A percentile compares a stretch with the other conserved stretches of the same genome.
phyloP scores from a whole-genome alignment of 2,888 invertebrate species.

The Mongoloraphidia duomilia region DNA sequence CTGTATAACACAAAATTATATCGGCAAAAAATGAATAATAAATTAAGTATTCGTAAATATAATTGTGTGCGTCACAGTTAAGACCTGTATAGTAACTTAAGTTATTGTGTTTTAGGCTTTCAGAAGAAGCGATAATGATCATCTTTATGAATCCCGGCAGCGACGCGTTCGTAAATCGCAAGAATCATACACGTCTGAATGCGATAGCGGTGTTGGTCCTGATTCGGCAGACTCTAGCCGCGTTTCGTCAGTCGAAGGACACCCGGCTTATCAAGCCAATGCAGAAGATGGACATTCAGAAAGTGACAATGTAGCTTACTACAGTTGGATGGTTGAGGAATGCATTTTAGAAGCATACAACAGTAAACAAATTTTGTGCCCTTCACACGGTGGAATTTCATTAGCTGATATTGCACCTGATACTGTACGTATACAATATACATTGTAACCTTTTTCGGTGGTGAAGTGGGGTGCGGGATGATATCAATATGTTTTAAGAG shows the following conservation, averaged over 20 bases:
- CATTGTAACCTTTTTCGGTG: not conserved
- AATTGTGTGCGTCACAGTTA: too few species aligned
- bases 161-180: slow-evolving; percentile 35
- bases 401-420: slow-evolving; percentile 83
- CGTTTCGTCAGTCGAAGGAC: slow-evolving; percentile 70
- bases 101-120: slow-evolving; percentile 22
- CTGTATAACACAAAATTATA: too few species aligned
- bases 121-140: slow-evolving; percentile 22
- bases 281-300: slow-evolving; percentile 20
- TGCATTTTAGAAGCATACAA: slow-evolving; percentile 82
- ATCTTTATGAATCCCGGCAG: slow-evolving; percentile 8
- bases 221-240: slow-evolving; percentile 68
- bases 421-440: slow-evolving; percentile 57
- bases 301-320: slow-evolving; percentile 28
- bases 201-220: slow-evolving; percentile 77
- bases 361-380: slow-evolving; percentile 55
- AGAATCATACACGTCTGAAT: slow-evolving; percentile 67
- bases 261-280: slow-evolving; percentile 35
- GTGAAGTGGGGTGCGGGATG: not conserved
- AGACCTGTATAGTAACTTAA: too few species aligned
- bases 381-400: slow-evolving; percentile 60
- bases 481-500: too few species aligned
- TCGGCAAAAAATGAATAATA: too few species aligned
- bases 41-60: too few species aligned
- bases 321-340: slow-evolving; percentile 89